Percentiles rank a stretch among this genome's conserved stretches.
Evolutionary conservation across 1,140 invertebrate genomes (phyloP).

Genomic region (Dendrolimus kikuchii): DNA sequence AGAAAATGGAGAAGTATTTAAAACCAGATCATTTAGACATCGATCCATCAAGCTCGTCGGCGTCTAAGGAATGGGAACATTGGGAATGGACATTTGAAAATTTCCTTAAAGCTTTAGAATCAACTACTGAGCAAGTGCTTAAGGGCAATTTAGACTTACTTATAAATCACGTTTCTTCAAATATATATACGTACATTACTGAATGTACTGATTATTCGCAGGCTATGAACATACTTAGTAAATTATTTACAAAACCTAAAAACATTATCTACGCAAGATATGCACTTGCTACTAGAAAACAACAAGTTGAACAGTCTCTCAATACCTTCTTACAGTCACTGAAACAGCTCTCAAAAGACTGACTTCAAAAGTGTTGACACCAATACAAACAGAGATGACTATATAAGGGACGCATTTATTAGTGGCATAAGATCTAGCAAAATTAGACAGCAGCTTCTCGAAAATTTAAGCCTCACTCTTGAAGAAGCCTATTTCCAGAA

Average conservation of each 20-base stretch:
- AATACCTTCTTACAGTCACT: slow-evolving; percentile 11
- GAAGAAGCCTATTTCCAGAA: too few relatives aligned
- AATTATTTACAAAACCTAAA: slow-evolving; percentile 15
- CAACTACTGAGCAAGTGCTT: neutral
- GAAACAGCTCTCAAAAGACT: slow-evolving; percentile 13
- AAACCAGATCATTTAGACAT: too few relatives aligned
- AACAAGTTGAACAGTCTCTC: slow-evolving; percentile 11
- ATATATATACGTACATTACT: slow-evolving; percentile 4
- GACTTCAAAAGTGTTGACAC: slow-evolving; percentile 15
- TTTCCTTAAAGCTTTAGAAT: too few relatives aligned
- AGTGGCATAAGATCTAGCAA: slow-evolving; percentile 11
- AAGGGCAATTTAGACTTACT: slow-evolving; percentile 8
- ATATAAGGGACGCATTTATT: slow-evolving; percentile 18
- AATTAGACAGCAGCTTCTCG: slow-evolving; percentile 13
- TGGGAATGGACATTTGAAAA: too few relatives aligned
- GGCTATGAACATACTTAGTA: slow-evolving; percentile 9
- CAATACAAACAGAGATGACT: slow-evolving; percentile 10
- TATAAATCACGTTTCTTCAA: too few relatives aligned
- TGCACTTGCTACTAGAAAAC: slow-evolving; percentile 13
- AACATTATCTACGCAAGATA: slow-evolving; percentile 14
- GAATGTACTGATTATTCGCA: too few relatives aligned
- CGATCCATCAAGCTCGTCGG: too few relatives aligned
- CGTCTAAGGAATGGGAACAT: too few relatives aligned
- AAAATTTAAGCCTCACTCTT: too few relatives aligned
- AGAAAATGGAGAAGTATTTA: too few relatives aligned